Percentiles rank a stretch among this genome's conserved stretches.
Conservation (phyloP, 1,140 invertebrate genomes). For the Drosophila tropicalis region DNA sequence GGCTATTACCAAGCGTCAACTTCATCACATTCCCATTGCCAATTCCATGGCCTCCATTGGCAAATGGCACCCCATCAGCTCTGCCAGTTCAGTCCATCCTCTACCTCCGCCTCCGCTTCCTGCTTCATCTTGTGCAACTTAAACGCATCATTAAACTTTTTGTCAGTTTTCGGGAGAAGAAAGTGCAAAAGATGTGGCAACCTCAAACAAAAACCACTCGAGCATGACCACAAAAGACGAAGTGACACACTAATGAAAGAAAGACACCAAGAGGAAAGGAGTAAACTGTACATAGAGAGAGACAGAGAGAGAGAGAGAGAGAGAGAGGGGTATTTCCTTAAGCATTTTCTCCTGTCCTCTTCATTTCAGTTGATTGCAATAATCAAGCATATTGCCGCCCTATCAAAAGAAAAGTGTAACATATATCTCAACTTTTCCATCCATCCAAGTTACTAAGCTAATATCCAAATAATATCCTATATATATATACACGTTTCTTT, state of each 20-base stretch:
- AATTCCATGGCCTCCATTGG: neutral
- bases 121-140: slow-evolving; percentile 46
- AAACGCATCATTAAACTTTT: slow-evolving; percentile 81
- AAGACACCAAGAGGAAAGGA: neutral
- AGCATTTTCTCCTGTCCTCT: slow-evolving; percentile 4
- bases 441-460: too few relatives aligned
- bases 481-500: neutral
- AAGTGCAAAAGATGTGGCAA: slow-evolving; percentile 45
- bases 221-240: slow-evolving; percentile 52
- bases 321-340: slow-evolving; percentile 20
- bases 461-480: neutral
- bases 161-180: slow-evolving; percentile 53
- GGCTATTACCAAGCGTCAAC: slow-evolving; percentile 13
- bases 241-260: slow-evolving; percentile 71
- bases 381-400: slow-evolving; percentile 76
- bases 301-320: slow-evolving; percentile 4
- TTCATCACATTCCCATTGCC: slow-evolving; percentile 19
- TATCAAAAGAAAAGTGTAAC: slow-evolving; percentile 49
- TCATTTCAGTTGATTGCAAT: slow-evolving; percentile 39
- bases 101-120: too few relatives aligned
- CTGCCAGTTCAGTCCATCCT: neutral
- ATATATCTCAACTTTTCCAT: neutral
- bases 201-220: slow-evolving; percentile 54
- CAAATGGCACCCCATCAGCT: neutral
- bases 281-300: neutral